phyloP scores from a whole-genome alignment of 2,797 vertebrate genomes.

The Acipenser transmontanus region DNA sequence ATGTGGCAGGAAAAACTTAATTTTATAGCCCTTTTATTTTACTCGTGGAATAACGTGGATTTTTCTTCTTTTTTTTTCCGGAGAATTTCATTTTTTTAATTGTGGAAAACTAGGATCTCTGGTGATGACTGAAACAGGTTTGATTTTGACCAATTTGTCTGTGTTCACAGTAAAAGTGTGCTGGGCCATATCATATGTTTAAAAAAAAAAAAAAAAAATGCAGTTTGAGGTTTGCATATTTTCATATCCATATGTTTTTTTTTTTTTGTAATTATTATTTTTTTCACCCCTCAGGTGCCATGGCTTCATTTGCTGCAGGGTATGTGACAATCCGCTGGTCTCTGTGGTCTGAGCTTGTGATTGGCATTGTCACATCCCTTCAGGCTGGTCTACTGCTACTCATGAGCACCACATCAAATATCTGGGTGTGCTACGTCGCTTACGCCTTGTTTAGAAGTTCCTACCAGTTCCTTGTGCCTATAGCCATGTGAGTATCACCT shows the following conservation, averaged over 20 bases:
- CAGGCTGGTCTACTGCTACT: constrained; percentile 79
- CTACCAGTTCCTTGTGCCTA: constrained; percentile 91
- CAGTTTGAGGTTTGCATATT: neutral
- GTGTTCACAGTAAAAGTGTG: no score
- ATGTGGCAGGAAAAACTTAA: no score
- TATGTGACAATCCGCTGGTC: constrained; percentile 79
- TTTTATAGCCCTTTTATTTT: no score
- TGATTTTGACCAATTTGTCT: no score
- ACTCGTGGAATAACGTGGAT: no score
- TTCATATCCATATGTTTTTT: neutral
- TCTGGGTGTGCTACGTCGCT: constrained; percentile 81
- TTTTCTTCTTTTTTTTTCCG: no score
- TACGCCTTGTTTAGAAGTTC: constrained; percentile 80
- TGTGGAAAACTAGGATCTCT: no score
- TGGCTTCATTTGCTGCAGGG: constrained; percentile 70
- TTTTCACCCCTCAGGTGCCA: constrained; percentile 59
- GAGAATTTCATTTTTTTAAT: no score
- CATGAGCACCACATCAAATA: constrained; percentile 61
- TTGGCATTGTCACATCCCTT: constrained; percentile 61
- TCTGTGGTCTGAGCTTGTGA: constrained; percentile 82
- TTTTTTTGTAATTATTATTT: neutral
- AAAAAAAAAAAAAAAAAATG: neutral
- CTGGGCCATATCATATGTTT: no score
- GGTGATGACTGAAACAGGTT: no score
- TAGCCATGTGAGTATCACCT: constrained; percentile 78